Conservation (phyloP, 1,140 invertebrate genomes). For the Sinella curviseta region DNA sequence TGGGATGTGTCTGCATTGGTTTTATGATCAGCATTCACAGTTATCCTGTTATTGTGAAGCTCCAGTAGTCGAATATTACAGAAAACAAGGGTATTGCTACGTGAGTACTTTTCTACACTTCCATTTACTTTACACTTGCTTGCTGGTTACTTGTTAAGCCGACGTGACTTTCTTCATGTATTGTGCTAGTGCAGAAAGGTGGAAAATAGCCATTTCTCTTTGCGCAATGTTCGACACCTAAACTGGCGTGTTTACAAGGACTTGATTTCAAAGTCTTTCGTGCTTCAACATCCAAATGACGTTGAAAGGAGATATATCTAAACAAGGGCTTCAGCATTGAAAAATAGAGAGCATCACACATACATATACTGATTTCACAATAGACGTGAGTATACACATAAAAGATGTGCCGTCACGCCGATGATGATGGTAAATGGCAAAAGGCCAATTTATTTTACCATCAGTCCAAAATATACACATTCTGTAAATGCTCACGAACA, state of each 20-base stretch:
- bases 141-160: not conserved
- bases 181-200: slow-evolving; percentile 1
- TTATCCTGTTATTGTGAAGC: not conserved
- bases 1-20: not conserved
- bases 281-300: not conserved
- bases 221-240: not conserved
- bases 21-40: not conserved
- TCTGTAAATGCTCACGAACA: too few relatives aligned
- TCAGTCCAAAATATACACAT: not conserved
- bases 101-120: not conserved
- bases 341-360: too few relatives aligned
- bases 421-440: not conserved
- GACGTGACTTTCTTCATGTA: not conserved
- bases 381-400: not conserved
- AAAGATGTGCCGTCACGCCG: not conserved
- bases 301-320: not conserved
- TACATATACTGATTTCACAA: not conserved
- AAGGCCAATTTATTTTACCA: not conserved
- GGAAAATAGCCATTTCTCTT: slow-evolving; percentile 11
- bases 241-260: not conserved
- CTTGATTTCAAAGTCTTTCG: not conserved
- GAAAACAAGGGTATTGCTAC: not conserved
- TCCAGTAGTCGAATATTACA: too few relatives aligned
- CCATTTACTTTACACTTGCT: not conserved
- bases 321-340: not conserved